phyloP scores from a whole-genome alignment of 2,888 invertebrate species.

The Pherbina coryleti region DNA sequence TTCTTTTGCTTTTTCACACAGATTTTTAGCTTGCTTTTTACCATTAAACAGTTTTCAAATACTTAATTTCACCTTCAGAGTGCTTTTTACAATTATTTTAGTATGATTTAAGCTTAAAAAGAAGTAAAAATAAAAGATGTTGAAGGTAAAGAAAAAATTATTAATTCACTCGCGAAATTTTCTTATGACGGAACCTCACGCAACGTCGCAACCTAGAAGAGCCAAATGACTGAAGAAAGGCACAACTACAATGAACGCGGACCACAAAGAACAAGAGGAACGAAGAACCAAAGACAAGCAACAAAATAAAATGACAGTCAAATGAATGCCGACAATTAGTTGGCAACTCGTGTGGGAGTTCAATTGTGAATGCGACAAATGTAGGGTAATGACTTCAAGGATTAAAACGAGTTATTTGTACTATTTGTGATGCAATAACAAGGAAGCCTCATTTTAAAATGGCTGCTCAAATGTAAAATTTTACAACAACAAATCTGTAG shows the following conservation, averaged over 20 bases:
- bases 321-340: neutral
- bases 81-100: constrained; percentile 43
- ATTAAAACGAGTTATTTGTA: too few relatives aligned
- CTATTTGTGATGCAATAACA: too few relatives aligned
- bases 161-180: constrained; percentile 46
- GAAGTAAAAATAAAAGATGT: constrained; percentile 35
- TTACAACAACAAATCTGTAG: too few relatives aligned
- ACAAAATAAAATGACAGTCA: neutral
- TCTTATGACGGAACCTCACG: constrained; percentile 47
- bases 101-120: constrained; percentile 42
- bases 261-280: neutral
- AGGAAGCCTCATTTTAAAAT: too few relatives aligned
- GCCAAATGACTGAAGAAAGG: constrained; percentile 40
- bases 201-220: constrained; percentile 47
- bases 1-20: constrained; percentile 9
- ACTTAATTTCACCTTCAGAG: constrained; percentile 44
- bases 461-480: too few relatives aligned
- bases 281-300: neutral
- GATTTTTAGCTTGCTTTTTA: constrained; percentile 13
- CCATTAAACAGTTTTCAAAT: constrained; percentile 20
- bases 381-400: too few relatives aligned
- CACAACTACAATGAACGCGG: neutral
- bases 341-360: too few relatives aligned
- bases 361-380: too few relatives aligned
- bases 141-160: constrained; percentile 34